Base-by-base conservation (phyloP, 2,113 vertebrate genomes). In the Anthoscopus minutus region DNA sequence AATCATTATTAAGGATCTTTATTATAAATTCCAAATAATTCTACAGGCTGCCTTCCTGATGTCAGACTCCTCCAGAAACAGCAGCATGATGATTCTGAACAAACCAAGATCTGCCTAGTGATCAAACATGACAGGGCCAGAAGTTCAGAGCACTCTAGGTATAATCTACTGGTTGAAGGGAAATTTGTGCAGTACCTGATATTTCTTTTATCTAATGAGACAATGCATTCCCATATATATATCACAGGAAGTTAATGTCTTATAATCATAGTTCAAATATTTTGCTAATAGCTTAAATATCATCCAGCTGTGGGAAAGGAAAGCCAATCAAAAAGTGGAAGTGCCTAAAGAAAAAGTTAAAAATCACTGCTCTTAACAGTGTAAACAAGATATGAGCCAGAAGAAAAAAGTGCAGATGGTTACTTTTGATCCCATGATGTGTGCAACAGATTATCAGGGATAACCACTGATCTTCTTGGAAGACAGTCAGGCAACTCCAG, bases 51-150 rank as follows among this genome's bases (percentile, higher is more conserved):
- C 37, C 38, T 56, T 71, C 35, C 20, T 6, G 4, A 53, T n/a
- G 13, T n/a, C 37, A 72, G 50, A 81, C 61, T 74, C 37, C 30
- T 69, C 58, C 31, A 64, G n/a, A 71, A 92, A 73, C 0, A 61
- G 31, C 45, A 93, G 13, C 40, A 33, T 7, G 33, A 62, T 30
- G 17, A 62, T 4, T 54, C 24, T n/a, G 47, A 78, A 51, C 38
- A 53, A 93, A 62, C 10, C 24, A 65, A 86, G 78, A 57, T 20
- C 50, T 77, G 24, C 38, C 24, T 62, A 12, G 40, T 77, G 47
- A 44, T 35, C 0, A 0, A 71, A 91, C 4, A 20, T 10, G 18
- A 54, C 33, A 85, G 31, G 42, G 27, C 7, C 70, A 78, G 33
- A 81, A 62, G 48, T 56, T 67, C 62, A 88, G 47, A 33, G 54